Evolutionary conservation across 2,113 vertebrate species (phyloP).

Genomic region (Prolemur simus): DNA sequence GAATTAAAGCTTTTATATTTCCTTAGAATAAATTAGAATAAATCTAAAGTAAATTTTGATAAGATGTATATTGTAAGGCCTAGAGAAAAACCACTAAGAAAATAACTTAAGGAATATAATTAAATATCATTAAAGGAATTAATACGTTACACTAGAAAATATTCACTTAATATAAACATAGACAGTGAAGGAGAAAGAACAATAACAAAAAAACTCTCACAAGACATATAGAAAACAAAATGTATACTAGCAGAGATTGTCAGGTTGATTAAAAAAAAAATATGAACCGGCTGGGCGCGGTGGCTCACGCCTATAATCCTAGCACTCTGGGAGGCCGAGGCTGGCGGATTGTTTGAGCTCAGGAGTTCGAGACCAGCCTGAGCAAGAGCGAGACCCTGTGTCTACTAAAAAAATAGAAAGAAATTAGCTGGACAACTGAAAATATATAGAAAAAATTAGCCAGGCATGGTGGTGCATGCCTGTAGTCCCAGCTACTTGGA

Average conservation of each 20-base stretch:
- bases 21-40: background rate
- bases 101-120: background rate
- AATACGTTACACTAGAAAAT: constrained; percentile 3
- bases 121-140: constrained; percentile 5
- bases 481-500: no score
- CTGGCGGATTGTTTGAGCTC: no score
- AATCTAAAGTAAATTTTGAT: constrained; percentile 36
- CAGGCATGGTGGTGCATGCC: no score
- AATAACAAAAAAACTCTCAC: background rate
- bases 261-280: background rate
- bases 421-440: no score
- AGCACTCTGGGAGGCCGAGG: no score
- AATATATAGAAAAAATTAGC: no score
- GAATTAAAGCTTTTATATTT: constrained; percentile 34
- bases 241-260: background rate
- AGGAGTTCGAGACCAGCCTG: no score
- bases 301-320: no score
- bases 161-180: background rate
- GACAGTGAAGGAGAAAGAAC: background rate
- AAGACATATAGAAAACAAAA: background rate
- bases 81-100: background rate
- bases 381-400: no score
- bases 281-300: no score
- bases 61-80: background rate
- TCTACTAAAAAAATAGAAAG: no score